Evolutionary conservation across 2,888 invertebrate species (phyloP).

Genomic region (Cataglyphis altisquamis): DNA sequence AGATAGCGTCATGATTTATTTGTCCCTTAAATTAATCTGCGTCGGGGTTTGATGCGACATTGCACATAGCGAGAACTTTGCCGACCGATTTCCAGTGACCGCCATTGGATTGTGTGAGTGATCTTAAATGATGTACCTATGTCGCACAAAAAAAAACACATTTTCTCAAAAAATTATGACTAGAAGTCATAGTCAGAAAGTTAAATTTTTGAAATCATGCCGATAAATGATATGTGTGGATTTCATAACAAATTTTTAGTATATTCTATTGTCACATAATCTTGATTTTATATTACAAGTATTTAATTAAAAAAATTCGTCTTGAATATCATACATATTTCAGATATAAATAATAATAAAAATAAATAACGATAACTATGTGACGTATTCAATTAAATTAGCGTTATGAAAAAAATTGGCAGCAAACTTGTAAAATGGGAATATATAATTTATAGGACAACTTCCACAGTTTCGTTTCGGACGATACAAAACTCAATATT

Average conservation of each 20-base stretch:
- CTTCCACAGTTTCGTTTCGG: constrained; percentile 21
- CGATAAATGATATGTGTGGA: not conserved
- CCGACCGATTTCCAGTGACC: constrained; percentile 62
- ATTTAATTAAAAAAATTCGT: not conserved
- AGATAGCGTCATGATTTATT: constrained; percentile 78
- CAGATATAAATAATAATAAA: constrained; percentile 15
- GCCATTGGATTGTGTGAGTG: constrained; percentile 19
- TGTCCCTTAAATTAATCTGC: constrained; percentile 73
- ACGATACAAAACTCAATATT: constrained; percentile 2
- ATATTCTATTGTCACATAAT: not conserved
- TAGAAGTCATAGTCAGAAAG: not conserved
- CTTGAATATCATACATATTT: not conserved
- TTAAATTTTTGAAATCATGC: not conserved
- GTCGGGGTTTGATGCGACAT: constrained; percentile 67
- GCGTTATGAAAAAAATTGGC: constrained; percentile 25
- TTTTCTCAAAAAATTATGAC: not conserved
- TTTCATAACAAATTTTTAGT: not conserved
- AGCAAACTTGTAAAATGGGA: constrained; percentile 28
- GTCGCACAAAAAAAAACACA: not conserved
- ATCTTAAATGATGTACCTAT: not conserved
- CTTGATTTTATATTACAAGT: not conserved
- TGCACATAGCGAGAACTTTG: constrained; percentile 59
- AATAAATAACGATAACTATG: constrained; percentile 18
- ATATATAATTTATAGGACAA: constrained; percentile 21
- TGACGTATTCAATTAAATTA: constrained; percentile 6